Percentiles rank a stretch among this genome's conserved stretches.
Conservation (phyloP, 2,888 invertebrate genomes). For the Apamea sordens region DNA sequence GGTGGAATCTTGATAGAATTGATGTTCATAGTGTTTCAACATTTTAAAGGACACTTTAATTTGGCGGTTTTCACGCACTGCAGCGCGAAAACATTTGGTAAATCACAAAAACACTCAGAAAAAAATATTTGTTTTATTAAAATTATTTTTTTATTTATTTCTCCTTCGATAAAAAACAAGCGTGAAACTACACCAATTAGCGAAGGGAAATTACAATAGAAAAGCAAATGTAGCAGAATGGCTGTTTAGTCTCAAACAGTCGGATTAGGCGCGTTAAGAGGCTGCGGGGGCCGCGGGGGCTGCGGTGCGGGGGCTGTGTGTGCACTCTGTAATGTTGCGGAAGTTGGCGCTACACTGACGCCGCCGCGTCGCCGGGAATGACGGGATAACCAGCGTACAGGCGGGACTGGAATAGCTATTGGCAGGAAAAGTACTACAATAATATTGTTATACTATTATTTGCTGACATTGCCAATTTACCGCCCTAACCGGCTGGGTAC, state of each 20-base stretch:
- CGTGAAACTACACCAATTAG: slow-evolving; percentile 35
- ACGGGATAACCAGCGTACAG: background rate
- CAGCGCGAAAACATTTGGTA: background rate
- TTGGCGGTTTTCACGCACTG: background rate
- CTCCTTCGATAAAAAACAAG: background rate
- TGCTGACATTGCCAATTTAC: background rate
- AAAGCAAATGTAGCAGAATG: slow-evolving; percentile 46
- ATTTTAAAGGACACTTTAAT: background rate
- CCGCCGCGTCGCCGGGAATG: background rate
- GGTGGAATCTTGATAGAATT: background rate
- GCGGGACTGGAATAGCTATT: background rate
- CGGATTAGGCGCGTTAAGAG: slow-evolving; percentile 21
- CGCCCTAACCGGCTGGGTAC: background rate
- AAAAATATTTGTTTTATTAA: background rate
- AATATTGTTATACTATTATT: background rate
- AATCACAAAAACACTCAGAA: background rate
- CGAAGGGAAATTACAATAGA: slow-evolving; percentile 31
- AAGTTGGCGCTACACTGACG: slow-evolving; percentile 27
- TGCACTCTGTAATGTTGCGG: slow-evolving; percentile 38
- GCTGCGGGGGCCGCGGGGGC: slow-evolving; percentile 4
- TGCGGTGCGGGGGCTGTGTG: slow-evolving; percentile 6
- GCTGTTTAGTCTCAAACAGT: slow-evolving; percentile 14
- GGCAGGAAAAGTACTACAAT: background rate
- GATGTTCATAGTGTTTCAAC: background rate
- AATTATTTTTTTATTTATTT: no score